Evolutionary conservation across 2,888 invertebrate genomes (phyloP), one percentile per base, ranked within the genome.

Genomic region (Pyrochroa serraticornis): DNA sequence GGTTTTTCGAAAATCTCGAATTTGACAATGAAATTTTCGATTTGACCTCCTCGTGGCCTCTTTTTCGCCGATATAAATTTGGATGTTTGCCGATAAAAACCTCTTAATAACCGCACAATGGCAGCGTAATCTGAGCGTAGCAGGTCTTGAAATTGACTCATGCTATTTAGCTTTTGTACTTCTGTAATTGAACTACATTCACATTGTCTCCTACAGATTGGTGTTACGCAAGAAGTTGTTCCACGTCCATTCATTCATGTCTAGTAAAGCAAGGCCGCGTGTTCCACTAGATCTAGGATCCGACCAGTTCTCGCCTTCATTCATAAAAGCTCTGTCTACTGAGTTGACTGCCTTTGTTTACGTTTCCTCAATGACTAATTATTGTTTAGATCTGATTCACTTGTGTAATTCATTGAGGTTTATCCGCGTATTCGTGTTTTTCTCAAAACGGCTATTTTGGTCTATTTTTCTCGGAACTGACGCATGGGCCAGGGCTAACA

Each of bases 261-360:
- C 64, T 64, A 61, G 59, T 58, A 55, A 45, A 58, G 59, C 66
- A 66, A 72, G 72, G 71, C 68, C 71, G 71, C 69, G 69, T 67
- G 67, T 37, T 70, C 66, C 63, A 71, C 67, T 22, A 22, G 22
- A 22, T 22, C 22, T 22, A 22, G 22, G 22, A 22, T 65, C 64
- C 45, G 44, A 45, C 44, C 52, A 64, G 52, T 22, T 22, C 22
- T 22, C 22, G 22, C 22, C 12, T 67, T 66, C 71, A 68, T 69
- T 69, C 71, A 69, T 67, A 64, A 71, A 66, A 22, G 22, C 22
- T 22, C 22, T 5, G 22, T 22, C 22, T 22, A 5, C 22, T 22
- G 5, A 22, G 22, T 22, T 22, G 22, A 66, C 43, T 43, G 31
- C 34, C 38, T 39, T 41, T 49, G 37, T 52, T 52, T 52, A 44